Evolutionary conservation across 2,888 invertebrate genomes (phyloP).

Genomic region (Sinohyriopsis cumingii): DNA sequence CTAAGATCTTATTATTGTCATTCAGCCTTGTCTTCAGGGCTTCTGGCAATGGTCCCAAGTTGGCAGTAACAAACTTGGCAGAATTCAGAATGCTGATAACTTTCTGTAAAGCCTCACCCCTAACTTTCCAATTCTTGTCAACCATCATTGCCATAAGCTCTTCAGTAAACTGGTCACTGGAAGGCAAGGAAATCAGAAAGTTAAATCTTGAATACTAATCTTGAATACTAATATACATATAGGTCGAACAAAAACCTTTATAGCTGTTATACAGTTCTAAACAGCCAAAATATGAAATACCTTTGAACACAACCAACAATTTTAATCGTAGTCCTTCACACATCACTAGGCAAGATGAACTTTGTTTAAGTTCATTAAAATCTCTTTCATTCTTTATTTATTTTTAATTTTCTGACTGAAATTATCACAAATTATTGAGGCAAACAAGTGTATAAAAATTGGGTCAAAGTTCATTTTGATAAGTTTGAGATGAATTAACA

Average conservation of each 20-base stretch:
- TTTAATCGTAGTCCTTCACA: no score
- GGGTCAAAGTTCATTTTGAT: no score
- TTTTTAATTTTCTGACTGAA: no score
- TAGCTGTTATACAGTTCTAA: background rate
- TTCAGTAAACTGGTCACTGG: constrained; percentile 84
- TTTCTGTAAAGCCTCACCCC: constrained; percentile 84
- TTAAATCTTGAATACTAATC: background rate
- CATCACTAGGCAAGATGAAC: no score
- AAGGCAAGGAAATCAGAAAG: constrained; percentile 7
- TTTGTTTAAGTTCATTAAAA: no score
- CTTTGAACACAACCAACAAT: no score
- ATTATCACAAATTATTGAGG: no score
- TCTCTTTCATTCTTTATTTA: no score
- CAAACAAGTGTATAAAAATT: no score
- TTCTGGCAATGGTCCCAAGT: constrained; percentile 88
- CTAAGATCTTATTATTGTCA: constrained; percentile 93
- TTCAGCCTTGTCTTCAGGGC: constrained; percentile 84
- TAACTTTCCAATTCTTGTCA: constrained; percentile 84
- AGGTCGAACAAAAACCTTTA: background rate
- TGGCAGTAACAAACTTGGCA: constrained; percentile 86
- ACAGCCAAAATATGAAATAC: background rate
- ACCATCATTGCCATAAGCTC: constrained; percentile 80
- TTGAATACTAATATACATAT: no score
- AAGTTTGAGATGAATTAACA: no score
- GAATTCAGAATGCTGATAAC: constrained; percentile 82